Evolutionary conservation across 1,140 invertebrate species (phyloP).

Genomic region (Acromyrmex heyeri): DNA sequence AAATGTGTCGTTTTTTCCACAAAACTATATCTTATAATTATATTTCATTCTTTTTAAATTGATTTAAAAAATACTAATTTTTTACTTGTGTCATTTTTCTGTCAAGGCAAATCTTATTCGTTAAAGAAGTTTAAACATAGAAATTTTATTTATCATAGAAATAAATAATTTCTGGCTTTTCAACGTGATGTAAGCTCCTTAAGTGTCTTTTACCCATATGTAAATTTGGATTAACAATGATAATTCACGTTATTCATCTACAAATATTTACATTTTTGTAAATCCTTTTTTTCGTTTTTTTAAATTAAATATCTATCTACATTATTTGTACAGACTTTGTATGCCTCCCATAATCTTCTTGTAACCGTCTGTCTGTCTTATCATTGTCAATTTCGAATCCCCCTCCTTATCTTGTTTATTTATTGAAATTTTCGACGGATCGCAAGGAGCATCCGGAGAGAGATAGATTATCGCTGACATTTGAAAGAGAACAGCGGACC

Average conservation of each 20-base stretch:
- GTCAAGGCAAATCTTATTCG: too few relatives aligned
- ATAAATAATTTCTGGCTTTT: slow-evolving; percentile 35
- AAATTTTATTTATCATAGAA: background rate
- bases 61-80: too few relatives aligned
- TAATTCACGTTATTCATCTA: background rate
- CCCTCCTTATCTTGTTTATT: background rate
- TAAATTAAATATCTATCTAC: background rate
- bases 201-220: slow-evolving; percentile 34
- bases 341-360: too few relatives aligned
- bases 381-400: background rate
- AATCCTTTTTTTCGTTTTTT: background rate
- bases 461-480: background rate
- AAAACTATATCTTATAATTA: too few relatives aligned
- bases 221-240: slow-evolving; percentile 29
- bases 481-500: background rate
- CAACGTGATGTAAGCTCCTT: background rate
- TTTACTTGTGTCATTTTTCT: too few relatives aligned
- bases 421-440: background rate
- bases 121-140: background rate
- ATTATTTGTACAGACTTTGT: background rate
- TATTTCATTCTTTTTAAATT: too few relatives aligned
- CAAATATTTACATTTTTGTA: background rate
- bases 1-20: too few relatives aligned
- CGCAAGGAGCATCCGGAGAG: background rate
- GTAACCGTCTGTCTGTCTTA: too few relatives aligned